phyloP scores from a whole-genome alignment of 1,140 invertebrate species.

The Heliconius himera region DNA sequence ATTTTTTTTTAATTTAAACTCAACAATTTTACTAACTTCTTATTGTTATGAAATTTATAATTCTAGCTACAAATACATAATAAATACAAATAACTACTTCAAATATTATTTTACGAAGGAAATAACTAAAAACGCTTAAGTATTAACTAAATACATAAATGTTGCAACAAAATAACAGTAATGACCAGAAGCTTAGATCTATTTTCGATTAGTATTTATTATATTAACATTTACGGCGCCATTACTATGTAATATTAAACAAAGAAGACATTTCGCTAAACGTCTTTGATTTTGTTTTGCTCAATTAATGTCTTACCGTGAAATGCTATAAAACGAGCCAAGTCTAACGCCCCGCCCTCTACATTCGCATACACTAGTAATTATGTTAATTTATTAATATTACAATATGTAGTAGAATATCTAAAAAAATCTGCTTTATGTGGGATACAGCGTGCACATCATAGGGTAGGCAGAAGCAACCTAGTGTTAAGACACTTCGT shows the following conservation, averaged over 20 bases:
- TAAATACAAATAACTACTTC: too few relatives aligned
- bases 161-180: neutral
- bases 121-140: too few relatives aligned
- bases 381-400: neutral
- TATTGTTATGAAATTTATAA: too few relatives aligned
- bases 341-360: slow-evolving; percentile 52
- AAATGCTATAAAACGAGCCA: slow-evolving; percentile 68
- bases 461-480: too few relatives aligned
- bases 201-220: slow-evolving; percentile 23
- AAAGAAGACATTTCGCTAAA: slow-evolving; percentile 37
- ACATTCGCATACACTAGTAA: slow-evolving; percentile 42
- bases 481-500: too few relatives aligned
- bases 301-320: slow-evolving; percentile 75
- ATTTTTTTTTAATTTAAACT: too few relatives aligned
- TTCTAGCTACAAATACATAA: too few relatives aligned
- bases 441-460: too few relatives aligned
- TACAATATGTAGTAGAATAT: neutral
- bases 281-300: slow-evolving; percentile 61
- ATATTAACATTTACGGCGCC: neutral
- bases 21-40: too few relatives aligned
- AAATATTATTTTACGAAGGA: too few relatives aligned
- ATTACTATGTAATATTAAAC: slow-evolving; percentile 33
- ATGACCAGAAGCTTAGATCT: neutral
- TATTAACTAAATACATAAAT: neutral
- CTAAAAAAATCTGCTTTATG: too few relatives aligned